phyloP scores from a whole-genome alignment of 2,113 vertebrate genomes.

The Marcusenius ussheri region DNA sequence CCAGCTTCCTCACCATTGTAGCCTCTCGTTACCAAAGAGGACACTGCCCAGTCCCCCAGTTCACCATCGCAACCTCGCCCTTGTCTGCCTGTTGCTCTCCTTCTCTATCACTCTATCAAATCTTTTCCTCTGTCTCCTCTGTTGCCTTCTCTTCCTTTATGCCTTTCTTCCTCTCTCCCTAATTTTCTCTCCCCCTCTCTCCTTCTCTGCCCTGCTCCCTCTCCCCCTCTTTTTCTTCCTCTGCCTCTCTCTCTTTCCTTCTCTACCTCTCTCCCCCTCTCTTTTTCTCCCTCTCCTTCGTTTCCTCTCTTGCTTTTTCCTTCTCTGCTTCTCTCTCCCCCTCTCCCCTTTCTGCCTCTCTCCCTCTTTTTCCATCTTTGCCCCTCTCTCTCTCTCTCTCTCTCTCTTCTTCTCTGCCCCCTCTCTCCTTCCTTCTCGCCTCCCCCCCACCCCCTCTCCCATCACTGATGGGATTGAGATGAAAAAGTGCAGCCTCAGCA shows the following conservation, averaged over 20 bases:
- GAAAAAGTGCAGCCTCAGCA: slow-evolving; percentile 24
- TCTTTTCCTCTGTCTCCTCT: background rate
- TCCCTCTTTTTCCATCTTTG: background rate
- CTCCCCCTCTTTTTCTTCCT: background rate
- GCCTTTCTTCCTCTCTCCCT: background rate
- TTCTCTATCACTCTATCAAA: background rate
- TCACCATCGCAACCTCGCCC: background rate
- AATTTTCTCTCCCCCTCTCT: background rate
- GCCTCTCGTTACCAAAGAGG: background rate
- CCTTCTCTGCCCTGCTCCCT: background rate
- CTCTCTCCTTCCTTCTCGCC: background rate
- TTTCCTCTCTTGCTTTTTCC: background rate
- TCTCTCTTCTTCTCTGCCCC: background rate
- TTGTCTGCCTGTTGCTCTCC: background rate
- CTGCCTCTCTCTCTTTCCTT: background rate
- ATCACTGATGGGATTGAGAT: slow-evolving; percentile 2
- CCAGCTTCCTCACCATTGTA: background rate
- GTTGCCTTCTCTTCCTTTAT: background rate
- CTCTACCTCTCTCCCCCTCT: background rate
- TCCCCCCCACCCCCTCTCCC: background rate
- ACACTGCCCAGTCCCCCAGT: background rate
- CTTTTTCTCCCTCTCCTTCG: background rate
- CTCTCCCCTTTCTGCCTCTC: too few relatives aligned
- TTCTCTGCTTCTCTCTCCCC: background rate
- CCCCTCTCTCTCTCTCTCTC: background rate